These are phyloP conservation scores for Parnassius apollo DNA, from an alignment of 2,888 invertebrate species.

Conservation along the genomic window DNA sequence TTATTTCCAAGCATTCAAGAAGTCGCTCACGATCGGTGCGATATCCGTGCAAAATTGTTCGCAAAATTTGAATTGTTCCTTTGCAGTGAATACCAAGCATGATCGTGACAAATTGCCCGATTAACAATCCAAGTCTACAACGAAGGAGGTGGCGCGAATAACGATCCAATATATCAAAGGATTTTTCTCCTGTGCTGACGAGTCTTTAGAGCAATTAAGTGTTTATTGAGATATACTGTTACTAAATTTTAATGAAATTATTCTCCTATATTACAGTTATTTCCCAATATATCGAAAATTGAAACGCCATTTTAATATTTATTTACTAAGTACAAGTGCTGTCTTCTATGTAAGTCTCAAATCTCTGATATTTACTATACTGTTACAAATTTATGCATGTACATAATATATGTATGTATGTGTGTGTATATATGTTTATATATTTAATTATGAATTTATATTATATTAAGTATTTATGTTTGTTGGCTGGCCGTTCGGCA, in stretches of 20 bases:
- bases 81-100: constrained; percentile 63
- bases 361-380: too few species aligned
- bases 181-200: constrained; percentile 67
- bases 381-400: too few species aligned
- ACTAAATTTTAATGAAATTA: not conserved
- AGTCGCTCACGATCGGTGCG: constrained; percentile 29
- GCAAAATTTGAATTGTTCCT: constrained; percentile 65
- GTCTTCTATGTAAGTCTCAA: too few species aligned
- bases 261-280: too few species aligned
- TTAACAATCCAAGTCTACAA: constrained; percentile 70
- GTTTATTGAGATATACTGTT: constrained; percentile 47
- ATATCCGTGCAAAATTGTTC: constrained; percentile 59
- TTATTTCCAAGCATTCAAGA: constrained; percentile 10
- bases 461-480: too few species aligned
- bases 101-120: constrained; percentile 78
- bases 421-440: too few species aligned
- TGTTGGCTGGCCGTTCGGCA: too few species aligned
- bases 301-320: too few species aligned
- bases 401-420: too few species aligned
- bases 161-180: constrained; percentile 79
- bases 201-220: constrained; percentile 53
- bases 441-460: too few species aligned
- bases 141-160: constrained; percentile 73
- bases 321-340: too few species aligned
- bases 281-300: too few species aligned